Conservation (phyloP, 2,888 invertebrate species). For the Dascillus cervinus region DNA sequence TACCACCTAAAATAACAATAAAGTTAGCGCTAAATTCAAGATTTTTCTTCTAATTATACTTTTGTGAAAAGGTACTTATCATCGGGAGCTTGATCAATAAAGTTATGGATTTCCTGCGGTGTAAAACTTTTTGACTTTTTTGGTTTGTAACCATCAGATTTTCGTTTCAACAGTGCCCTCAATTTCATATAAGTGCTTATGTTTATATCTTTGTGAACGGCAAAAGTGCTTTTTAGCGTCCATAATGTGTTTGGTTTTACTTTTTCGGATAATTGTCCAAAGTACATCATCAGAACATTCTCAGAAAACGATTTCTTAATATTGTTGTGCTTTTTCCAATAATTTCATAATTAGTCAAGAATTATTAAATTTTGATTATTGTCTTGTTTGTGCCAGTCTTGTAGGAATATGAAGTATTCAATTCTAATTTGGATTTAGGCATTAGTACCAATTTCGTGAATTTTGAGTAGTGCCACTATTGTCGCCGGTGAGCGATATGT, state of each 20-base stretch:
- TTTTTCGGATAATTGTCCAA: background rate
- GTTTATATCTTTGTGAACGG: constrained; percentile 1
- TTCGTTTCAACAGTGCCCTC: constrained; percentile 22
- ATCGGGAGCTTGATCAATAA: constrained; percentile 22
- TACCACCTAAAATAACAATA: constrained; percentile 10
- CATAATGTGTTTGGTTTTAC: background rate
- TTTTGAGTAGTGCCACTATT: too few relatives aligned
- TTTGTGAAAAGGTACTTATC: too few relatives aligned
- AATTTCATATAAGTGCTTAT: constrained; percentile 3
- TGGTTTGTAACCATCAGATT: constrained; percentile 22
- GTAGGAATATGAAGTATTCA: too few relatives aligned
- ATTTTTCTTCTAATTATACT: too few relatives aligned
- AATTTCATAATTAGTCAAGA: too few relatives aligned
- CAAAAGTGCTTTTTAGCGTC: constrained; percentile 1
- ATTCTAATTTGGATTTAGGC: too few relatives aligned
- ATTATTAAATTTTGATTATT: too few relatives aligned
- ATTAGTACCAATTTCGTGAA: too few relatives aligned
- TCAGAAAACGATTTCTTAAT: background rate
- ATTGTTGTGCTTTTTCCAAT: too few relatives aligned
- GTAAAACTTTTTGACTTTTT: constrained; percentile 28
- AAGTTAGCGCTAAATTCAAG: too few relatives aligned
- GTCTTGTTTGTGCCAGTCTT: too few relatives aligned
- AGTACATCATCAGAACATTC: background rate
- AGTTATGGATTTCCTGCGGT: constrained; percentile 22
- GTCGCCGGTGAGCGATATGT: too few relatives aligned